Evolutionary conservation across 2,888 invertebrate species (phyloP), one percentile per base, ranked within the genome.

Genomic region (Euclidia mi): DNA sequence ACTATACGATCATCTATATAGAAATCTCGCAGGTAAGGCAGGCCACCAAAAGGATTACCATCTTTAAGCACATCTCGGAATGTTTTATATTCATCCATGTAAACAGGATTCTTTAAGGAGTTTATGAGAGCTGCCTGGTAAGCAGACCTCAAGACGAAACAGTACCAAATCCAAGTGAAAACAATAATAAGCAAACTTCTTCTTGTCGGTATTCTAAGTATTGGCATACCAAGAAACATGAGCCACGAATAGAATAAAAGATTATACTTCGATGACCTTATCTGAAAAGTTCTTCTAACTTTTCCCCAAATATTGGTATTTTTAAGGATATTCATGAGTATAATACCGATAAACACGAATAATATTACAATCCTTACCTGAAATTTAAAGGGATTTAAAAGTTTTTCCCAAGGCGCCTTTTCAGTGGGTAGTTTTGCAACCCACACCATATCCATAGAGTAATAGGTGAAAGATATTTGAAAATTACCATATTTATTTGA

Each of bases 401-500:
- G 79, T 75, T 87, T 89, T 65, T 82, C 80, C 84, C 85, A 90
- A 0, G 83, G 60, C 9, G 86, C 76, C 43, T 76, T 81, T 32
- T 77, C 64, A 1, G 59, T 18, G 7, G 87, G 85, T 20, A 84
- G 49, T 55, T 72, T 72, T 9, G 87, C 76, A 3, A 78, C 81
- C 90, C 89, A 90, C 2, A 89, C 86, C 29, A 88, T 81, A 55
- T 88, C 85, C 76, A 87, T 83, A 3, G 83, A 81, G 44, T 82
- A 79, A 64, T 90, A 90, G 11, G 84, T 56, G 11, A 79, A 80
- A 12, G 91, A 89, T 74, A 86, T 85, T 78, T 87, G 84, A 65
- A 90, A 90, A 76, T 87, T 84, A 11, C 76, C 83, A 70, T 85
- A 79, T 67, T 79, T 84, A 52, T 66, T 46, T 9, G 74, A 59